phyloP scores from a whole-genome alignment of 2,888 invertebrate species.

The Ypsolopha scabrella region DNA sequence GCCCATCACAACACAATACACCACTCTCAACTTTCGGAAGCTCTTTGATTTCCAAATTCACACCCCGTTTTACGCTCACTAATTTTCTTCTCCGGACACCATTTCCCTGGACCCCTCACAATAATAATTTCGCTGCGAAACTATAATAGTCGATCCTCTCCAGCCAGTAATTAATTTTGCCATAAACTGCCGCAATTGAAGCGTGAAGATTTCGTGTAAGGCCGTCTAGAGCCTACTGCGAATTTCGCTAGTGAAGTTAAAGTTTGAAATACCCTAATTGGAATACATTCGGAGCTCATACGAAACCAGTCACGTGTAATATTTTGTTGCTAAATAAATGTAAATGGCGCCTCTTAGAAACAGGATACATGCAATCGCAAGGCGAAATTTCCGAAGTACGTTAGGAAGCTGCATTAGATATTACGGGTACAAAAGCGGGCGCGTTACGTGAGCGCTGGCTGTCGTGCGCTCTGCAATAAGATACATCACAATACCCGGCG shows the following conservation, averaged over 20 bases:
- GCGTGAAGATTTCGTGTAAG: slow-evolving; percentile 62
- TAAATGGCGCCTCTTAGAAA: neutral
- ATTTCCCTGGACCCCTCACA: slow-evolving; percentile 57
- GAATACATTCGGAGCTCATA: neutral
- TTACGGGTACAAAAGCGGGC: slow-evolving; percentile 18
- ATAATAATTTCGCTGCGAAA: slow-evolving; percentile 65
- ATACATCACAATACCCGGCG: slow-evolving; percentile 44
- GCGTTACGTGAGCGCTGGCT: slow-evolving; percentile 22
- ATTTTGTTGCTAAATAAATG: neutral
- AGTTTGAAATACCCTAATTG: slow-evolving; percentile 18
- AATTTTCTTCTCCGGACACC: slow-evolving; percentile 71
- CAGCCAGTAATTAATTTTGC: slow-evolving; percentile 66
- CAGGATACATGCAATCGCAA: slow-evolving; percentile 7
- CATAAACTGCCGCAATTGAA: slow-evolving; percentile 66
- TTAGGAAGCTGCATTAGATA: slow-evolving; percentile 7
- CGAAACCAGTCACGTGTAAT: neutral
- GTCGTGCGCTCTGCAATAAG: slow-evolving; percentile 44
- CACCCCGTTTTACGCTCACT: slow-evolving; percentile 69
- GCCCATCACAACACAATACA: slow-evolving; percentile 58
- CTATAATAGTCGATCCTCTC: slow-evolving; percentile 68
- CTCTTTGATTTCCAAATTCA: slow-evolving; percentile 67
- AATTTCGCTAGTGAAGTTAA: slow-evolving; percentile 11
- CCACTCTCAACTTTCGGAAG: slow-evolving; percentile 36
- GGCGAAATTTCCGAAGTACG: slow-evolving; percentile 6
- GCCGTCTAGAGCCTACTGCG: slow-evolving; percentile 36